Base-by-base conservation (phyloP, 2,888 invertebrate species). In the Beris morrisii region DNA sequence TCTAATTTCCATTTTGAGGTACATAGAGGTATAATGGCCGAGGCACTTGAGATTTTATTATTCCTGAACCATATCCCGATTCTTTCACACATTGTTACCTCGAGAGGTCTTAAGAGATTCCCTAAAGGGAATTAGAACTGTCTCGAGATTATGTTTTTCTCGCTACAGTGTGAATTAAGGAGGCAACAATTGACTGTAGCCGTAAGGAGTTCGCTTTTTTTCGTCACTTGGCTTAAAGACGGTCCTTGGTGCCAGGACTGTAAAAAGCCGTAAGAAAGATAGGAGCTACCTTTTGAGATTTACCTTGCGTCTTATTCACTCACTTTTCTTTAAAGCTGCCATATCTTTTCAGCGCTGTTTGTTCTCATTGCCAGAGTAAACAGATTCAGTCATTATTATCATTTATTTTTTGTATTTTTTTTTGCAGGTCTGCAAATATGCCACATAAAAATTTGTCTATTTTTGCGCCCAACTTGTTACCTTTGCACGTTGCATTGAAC, bases 1-100 rank as follows among this genome's bases (percentile, higher is more conserved):
- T 28, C 61, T 61, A 61, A 61, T 61, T 61, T 61, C 52, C 61
- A 61, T 61, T 38, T 59, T 61, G 61, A 52, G 61, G 61, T 61
- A 38, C 32, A 22, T 22, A 22, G 22, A n/a, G 38, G 15, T 22
- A 50, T 61, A 28, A 45, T 52, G 30, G 15, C n/a, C 13, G 13
- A 50, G 52, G 12, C 52, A 61, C 61, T 61, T 61, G 61, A 61
- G 43, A 61, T 61, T 61, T 61, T 61, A 61, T 61, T 61, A 61
- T 61, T 52, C 52, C 38, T 50, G 50, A 38, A 61, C 50, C 61
- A 50, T 50, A 61, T 31, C 50, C 50, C 30, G 50, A 38, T 61
- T 38, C 61, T 61, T 61, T 61, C 61, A 61, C 61, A 61, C 61
- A 61, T 61, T 61, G 61, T 61, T 61, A 13, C n/a, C 11, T 61